A percentile compares a stretch with the other conserved stretches of the same genome.
Conservation (phyloP, 2,797 vertebrate genomes). For the Rallus crepitans region DNA sequence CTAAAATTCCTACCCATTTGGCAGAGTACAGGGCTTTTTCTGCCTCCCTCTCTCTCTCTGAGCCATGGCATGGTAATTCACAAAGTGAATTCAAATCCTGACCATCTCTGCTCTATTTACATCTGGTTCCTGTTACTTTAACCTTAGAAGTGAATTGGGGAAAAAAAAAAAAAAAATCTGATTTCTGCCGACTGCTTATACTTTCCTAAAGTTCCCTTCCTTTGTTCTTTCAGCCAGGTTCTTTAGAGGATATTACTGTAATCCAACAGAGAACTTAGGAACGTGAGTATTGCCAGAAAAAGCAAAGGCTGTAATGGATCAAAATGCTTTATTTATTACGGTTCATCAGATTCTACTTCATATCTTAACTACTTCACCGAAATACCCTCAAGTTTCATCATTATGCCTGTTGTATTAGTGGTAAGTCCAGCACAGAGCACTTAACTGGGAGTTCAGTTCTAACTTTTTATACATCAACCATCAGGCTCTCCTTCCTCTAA, state of each 20-base stretch:
- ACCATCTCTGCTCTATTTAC: constrained; percentile 17
- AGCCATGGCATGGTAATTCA: neutral
- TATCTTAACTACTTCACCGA: neutral
- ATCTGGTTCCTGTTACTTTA: constrained; percentile 47
- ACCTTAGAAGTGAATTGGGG: neutral
- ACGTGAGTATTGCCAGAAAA: neutral
- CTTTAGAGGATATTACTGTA: neutral
- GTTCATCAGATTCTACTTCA: neutral
- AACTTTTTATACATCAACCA: neutral
- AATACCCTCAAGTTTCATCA: neutral
- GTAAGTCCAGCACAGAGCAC: accelerated
- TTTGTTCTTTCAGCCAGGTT: constrained; percentile 33
- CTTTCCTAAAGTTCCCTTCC: neutral
- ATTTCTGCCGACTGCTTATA: constrained; percentile 20
- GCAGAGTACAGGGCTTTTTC: constrained; percentile 13
- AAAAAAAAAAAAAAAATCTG: neutral
- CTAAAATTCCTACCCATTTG: constrained; percentile 33
- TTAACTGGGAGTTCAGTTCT: neutral
- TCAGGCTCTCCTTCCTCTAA: neutral
- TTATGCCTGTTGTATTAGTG: neutral
- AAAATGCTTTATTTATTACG: constrained; percentile 29
- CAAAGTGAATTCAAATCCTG: neutral
- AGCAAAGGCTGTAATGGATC: constrained; percentile 6
- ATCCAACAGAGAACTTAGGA: neutral
- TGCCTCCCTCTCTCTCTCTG: neutral